Percentiles rank a stretch among this genome's conserved stretches.
Conservation (phyloP, 2,797 vertebrate species). For the Amblyraja radiata region DNA sequence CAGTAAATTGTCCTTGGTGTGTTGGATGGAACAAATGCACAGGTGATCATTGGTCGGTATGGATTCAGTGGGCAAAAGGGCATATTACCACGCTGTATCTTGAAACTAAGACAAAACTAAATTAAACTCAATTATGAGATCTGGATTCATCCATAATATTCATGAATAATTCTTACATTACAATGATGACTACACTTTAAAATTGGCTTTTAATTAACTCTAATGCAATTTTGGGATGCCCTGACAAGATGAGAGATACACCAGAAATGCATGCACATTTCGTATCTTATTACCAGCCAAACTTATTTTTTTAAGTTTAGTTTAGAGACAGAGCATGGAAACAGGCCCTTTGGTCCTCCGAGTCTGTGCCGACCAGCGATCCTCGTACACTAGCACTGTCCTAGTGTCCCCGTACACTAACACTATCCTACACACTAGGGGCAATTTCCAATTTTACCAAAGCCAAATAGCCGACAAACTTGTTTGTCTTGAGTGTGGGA, state of each 20-base stretch:
- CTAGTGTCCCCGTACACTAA: no score
- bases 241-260: background rate
- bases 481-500: no score
- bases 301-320: background rate
- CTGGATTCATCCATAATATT: background rate
- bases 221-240: background rate
- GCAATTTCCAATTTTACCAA: no score
- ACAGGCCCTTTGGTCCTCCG: background rate
- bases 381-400: no score
- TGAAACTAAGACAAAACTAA: no score
- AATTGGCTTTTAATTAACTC: background rate
- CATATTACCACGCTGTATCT: no score
- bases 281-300: background rate
- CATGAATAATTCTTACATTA: background rate
- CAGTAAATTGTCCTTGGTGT: no score
- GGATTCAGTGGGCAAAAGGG: no score
- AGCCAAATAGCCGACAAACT: no score
- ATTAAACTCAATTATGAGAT: background rate
- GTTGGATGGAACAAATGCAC: no score
- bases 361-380: background rate
- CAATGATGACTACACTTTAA: background rate
- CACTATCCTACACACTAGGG: no score
- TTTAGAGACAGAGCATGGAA: background rate
- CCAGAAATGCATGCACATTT: background rate
- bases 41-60: no score